Conservation (phyloP, 2,113 vertebrate genomes). For the Oncorhynchus clarkii region DNA sequence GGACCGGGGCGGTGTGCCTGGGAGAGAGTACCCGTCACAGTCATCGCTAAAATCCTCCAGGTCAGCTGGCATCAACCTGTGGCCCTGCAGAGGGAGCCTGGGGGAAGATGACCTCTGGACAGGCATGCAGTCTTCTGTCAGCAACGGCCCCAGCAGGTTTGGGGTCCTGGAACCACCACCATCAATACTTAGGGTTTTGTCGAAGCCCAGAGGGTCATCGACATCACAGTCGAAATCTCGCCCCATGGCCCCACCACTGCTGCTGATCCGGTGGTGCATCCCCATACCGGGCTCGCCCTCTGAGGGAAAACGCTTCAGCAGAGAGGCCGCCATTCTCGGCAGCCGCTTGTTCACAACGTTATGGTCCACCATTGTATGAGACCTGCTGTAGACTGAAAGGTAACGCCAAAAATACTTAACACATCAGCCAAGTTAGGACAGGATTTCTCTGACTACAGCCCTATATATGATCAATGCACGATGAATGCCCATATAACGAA, state of each 20-base stretch:
- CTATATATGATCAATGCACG: no score
- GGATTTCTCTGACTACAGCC: no score
- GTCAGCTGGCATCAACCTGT: constrained; percentile 33
- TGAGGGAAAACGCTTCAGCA: not conserved
- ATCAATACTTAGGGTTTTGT: no score
- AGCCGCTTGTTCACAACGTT: not conserved
- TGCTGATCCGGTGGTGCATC: not conserved
- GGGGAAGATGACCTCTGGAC: not conserved
- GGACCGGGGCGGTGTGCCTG: constrained; percentile 1
- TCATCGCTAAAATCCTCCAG: constrained; percentile 15
- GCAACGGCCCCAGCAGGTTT: not conserved
- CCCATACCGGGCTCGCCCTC: not conserved
- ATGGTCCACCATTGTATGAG: not conserved
- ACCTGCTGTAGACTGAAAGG: no score
- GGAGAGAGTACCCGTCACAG: not conserved
- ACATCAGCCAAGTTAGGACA: no score
- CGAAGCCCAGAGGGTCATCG: no score
- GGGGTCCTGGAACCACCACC: not conserved
- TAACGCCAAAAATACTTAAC: no score
- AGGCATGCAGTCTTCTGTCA: not conserved
- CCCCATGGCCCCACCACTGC: not conserved
- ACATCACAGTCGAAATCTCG: not conserved
- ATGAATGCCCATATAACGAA: no score
- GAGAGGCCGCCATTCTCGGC: not conserved
- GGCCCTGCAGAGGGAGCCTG: not conserved